A percentile compares a stretch with the other conserved stretches of the same genome.
These are phyloP conservation scores for Ectropis crepuscularia DNA, from an alignment of 2,888 invertebrate genomes.

Conservation along the genomic window DNA sequence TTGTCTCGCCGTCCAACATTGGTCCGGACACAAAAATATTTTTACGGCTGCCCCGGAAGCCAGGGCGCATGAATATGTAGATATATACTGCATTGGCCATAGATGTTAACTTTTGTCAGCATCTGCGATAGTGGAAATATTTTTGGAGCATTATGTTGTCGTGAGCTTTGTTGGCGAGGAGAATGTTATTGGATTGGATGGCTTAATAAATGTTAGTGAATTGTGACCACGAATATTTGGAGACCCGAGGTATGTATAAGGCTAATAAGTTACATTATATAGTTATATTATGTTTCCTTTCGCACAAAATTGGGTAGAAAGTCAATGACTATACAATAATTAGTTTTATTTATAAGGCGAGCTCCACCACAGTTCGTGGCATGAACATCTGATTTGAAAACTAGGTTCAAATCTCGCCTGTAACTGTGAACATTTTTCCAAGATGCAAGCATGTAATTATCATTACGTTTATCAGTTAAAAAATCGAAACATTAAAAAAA, in stretches of 20 bases:
- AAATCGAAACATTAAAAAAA: too few species aligned
- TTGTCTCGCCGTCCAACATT: constrained; percentile 44
- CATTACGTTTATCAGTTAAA: too few species aligned
- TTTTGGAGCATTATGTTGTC: constrained; percentile 22
- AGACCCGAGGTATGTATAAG: not conserved
- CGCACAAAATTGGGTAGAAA: too few species aligned
- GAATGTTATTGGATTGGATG: constrained; percentile 22
- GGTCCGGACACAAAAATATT: constrained; percentile 55
- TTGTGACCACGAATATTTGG: constrained; percentile 5
- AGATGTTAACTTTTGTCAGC: constrained; percentile 29
- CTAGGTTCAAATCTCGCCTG: too few species aligned
- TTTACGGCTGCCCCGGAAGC: constrained; percentile 45
- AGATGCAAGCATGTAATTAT: too few species aligned
- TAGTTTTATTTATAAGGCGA: too few species aligned
- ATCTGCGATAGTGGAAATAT: constrained; percentile 20
- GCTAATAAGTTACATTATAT: too few species aligned
- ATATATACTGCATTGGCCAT: constrained; percentile 19
- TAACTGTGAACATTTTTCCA: too few species aligned
- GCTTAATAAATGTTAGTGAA: constrained; percentile 4
- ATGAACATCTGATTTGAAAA: too few species aligned
- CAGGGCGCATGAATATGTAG: constrained; percentile 31
- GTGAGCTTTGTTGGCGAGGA: constrained; percentile 12
- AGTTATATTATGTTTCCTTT: too few species aligned
- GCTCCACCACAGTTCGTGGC: too few species aligned
- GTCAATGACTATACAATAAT: too few species aligned